These are phyloP conservation scores for Eleginops maclovinus DNA, from an alignment of 2,113 vertebrate species.

Conservation along the genomic window DNA sequence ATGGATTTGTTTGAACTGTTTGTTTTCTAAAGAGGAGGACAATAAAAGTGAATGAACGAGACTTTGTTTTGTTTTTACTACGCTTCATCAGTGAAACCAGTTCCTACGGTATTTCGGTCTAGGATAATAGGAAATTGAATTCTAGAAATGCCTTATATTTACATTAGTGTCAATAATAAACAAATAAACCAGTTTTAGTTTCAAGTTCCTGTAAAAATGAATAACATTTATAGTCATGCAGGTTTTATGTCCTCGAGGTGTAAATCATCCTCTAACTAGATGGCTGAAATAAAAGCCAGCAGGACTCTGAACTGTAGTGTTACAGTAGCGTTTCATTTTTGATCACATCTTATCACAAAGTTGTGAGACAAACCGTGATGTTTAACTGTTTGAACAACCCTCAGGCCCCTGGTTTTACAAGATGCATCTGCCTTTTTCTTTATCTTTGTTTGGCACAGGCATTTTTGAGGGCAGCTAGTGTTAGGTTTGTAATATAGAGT, in stretches of 20 bases:
- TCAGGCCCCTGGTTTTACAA: not conserved
- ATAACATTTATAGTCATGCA: not conserved
- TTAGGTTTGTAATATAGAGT: constrained; percentile 7
- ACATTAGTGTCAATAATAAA: not conserved
- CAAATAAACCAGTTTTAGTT: not conserved
- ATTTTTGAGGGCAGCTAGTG: not conserved
- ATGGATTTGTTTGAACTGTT: constrained; percentile 71
- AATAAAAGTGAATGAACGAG: constrained; percentile 70
- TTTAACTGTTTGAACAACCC: not conserved
- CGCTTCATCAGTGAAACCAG: constrained; percentile 20
- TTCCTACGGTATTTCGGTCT: constrained; percentile 12
- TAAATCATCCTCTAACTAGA: not conserved
- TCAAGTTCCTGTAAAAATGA: not conserved
- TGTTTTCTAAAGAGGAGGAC: constrained; percentile 70
- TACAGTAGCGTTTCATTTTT: not conserved
- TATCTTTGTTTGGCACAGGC: not conserved
- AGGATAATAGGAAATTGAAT: not conserved
- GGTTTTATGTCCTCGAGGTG: not conserved
- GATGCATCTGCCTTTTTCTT: not conserved
- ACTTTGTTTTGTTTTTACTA: constrained; percentile 28
- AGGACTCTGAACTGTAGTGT: not conserved
- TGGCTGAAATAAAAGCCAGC: not conserved
- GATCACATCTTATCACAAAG: not conserved
- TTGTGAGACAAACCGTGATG: not conserved
- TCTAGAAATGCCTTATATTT: not conserved